Conservation (phyloP, 2,888 invertebrate genomes). For the Chouioia cunea region DNA sequence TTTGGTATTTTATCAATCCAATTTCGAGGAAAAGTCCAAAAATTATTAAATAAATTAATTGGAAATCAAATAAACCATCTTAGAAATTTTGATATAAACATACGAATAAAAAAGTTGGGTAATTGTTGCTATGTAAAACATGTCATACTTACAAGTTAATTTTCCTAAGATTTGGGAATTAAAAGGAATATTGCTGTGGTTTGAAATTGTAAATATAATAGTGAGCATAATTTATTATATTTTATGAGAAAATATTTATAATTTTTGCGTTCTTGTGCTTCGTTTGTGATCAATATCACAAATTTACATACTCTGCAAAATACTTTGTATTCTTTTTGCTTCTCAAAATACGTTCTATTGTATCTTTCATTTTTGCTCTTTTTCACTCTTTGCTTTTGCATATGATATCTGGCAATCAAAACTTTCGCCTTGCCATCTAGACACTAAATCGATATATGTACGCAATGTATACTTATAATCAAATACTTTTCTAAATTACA, state of each 20-base stretch:
- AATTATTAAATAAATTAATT: too few relatives aligned
- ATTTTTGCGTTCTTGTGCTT: constrained; percentile 53
- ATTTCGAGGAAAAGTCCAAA: too few relatives aligned
- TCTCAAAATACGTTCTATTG: constrained; percentile 10
- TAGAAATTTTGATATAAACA: too few relatives aligned
- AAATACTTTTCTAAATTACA: constrained; percentile 41
- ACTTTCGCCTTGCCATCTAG: constrained; percentile 15
- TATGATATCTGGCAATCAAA: constrained; percentile 33
- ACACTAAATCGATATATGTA: constrained; percentile 10
- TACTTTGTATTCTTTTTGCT: constrained; percentile 1
- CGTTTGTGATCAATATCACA: constrained; percentile 44
- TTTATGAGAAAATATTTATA: constrained; percentile 64
- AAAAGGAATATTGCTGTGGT: not conserved
- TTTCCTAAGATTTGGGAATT: not conserved
- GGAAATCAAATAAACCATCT: too few relatives aligned
- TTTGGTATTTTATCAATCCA: too few relatives aligned
- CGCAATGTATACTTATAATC: constrained; percentile 25
- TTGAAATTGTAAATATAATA: constrained; percentile 18
- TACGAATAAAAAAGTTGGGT: too few relatives aligned
- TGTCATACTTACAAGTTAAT: not conserved
- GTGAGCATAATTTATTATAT: constrained; percentile 54
- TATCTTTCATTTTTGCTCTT: constrained; percentile 2
- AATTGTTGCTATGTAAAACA: too few relatives aligned
- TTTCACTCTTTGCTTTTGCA: constrained; percentile 27
- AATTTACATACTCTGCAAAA: constrained; percentile 34